phyloP scores from a whole-genome alignment of 2,797 vertebrate species.

The Rhabdomys pumilio region DNA sequence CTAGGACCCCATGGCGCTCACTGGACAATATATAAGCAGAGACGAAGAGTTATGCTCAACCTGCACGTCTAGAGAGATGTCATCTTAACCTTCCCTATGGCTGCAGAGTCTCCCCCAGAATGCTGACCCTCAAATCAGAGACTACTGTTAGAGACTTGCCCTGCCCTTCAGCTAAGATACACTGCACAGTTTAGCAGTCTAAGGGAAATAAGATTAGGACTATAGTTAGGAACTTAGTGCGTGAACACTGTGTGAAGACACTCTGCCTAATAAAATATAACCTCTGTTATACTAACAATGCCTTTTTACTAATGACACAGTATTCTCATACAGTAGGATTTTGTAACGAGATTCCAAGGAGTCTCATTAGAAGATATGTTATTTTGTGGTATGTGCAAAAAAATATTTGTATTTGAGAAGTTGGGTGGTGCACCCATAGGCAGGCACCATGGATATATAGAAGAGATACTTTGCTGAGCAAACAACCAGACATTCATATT shows the following conservation, averaged over 20 bases:
- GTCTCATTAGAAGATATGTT: background rate
- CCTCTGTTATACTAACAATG: background rate
- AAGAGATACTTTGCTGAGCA: background rate
- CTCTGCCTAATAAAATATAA: background rate
- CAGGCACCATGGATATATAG: background rate
- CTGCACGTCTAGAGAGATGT: background rate
- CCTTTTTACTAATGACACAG: background rate
- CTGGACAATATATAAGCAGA: background rate
- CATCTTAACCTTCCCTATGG: background rate
- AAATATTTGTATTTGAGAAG: conserved; percentile 19
- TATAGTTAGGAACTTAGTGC: background rate
- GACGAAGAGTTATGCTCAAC: background rate
- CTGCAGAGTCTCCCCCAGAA: background rate
- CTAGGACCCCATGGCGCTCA: background rate
- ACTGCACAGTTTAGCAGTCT: background rate
- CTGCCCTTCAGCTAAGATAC: background rate
- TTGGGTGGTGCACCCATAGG: background rate
- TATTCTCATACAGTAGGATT: background rate
- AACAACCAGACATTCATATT: background rate
- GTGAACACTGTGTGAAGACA: background rate
- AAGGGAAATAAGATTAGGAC: background rate
- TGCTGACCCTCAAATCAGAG: background rate
- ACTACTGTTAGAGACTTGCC: background rate
- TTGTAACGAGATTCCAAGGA: background rate
- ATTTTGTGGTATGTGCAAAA: background rate